A percentile compares a stretch with the other conserved stretches of the same genome.
Conservation (phyloP, 2,797 vertebrate species). For the Enteromius anoplus region DNA sequence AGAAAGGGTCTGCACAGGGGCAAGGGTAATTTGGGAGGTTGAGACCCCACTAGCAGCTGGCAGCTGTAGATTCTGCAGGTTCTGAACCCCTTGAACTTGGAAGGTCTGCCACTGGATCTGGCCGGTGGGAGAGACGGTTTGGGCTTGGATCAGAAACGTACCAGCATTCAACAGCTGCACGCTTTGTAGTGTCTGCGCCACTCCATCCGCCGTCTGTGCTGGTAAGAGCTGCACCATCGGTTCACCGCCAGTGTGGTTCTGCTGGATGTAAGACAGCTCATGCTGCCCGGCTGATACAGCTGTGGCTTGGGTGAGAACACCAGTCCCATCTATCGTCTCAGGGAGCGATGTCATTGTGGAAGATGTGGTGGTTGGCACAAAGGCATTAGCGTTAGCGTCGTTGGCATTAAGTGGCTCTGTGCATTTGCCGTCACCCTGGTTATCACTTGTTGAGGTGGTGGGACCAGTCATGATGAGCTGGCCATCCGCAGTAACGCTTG, state of each 20-base stretch:
- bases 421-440: constrained; percentile 86
- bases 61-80: constrained; percentile 97
- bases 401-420: constrained; percentile 81
- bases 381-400: constrained; percentile 83
- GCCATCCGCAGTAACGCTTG: constrained; percentile 87
- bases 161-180: constrained; percentile 98
- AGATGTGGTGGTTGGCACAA: constrained; percentile 87
- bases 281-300: constrained; percentile 87
- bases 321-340: constrained; percentile 95
- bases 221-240: constrained; percentile 88
- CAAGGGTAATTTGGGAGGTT: constrained; percentile 96
- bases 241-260: constrained; percentile 91
- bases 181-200: constrained; percentile 90
- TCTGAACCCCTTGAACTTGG: constrained; percentile 99
- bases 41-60: constrained; percentile 62
- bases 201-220: constrained; percentile 87
- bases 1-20: constrained; percentile 95
- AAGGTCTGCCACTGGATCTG: constrained; percentile 99
- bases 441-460: constrained; percentile 84
- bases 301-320: constrained; percentile 92
- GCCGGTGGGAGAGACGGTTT: constrained; percentile 95
- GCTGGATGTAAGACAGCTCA: constrained; percentile 92
- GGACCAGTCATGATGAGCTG: constrained; percentile 92
- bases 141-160: constrained; percentile 98
- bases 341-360: constrained; percentile 87